These are phyloP conservation scores for Andrena flavipes DNA, from an alignment of 2,888 invertebrate genomes.

Conservation along the genomic window DNA sequence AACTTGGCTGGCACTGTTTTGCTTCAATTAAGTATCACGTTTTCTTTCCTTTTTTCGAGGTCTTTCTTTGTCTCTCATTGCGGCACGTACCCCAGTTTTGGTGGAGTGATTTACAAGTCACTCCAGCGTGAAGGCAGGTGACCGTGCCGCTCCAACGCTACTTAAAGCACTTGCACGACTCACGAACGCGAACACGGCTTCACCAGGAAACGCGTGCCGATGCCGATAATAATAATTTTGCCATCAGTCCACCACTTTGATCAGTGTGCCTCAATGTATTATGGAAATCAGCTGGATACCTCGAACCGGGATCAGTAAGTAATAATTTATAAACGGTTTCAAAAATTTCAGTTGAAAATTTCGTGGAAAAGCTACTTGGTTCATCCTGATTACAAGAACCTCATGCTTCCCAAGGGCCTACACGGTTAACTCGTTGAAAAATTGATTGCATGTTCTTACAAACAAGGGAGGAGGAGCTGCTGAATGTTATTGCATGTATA, in stretches of 20 bases:
- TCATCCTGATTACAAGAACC: no score
- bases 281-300: constrained; percentile 28
- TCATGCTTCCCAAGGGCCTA: no score
- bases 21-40: constrained; percentile 59
- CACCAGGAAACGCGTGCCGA: constrained; percentile 63
- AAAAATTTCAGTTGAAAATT: neutral
- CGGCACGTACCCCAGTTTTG: constrained; percentile 80
- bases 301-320: neutral
- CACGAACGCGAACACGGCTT: constrained; percentile 51
- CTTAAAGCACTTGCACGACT: constrained; percentile 71
- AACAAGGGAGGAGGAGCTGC: no score
- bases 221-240: constrained; percentile 62
- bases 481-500: no score
- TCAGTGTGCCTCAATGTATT: constrained; percentile 24
- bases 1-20: constrained; percentile 53
- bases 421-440: no score
- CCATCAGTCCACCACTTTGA: constrained; percentile 36
- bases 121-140: constrained; percentile 83
- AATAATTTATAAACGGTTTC: constrained; percentile 4
- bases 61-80: constrained; percentile 63
- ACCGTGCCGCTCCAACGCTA: constrained; percentile 79
- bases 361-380: neutral
- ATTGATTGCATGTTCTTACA: no score
- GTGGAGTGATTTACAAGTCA: constrained; percentile 84
- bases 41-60: constrained; percentile 32